A percentile compares a stretch with the other conserved stretches of the same genome.
Evolutionary conservation across 2,113 vertebrate species (phyloP).

Genomic region (Cromileptes altivelis): DNA sequence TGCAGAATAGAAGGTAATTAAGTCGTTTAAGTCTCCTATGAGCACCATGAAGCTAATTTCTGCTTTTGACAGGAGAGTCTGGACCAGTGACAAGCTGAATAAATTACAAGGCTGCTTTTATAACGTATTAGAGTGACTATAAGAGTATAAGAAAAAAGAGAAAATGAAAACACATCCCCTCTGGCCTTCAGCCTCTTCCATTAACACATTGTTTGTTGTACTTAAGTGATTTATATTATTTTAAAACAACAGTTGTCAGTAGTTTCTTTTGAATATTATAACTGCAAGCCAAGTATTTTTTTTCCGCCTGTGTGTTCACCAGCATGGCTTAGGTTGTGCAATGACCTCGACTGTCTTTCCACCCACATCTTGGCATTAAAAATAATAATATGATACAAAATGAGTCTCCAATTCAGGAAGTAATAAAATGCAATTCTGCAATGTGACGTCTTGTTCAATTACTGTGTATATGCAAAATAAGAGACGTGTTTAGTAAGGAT

Average conservation of each 20-base stretch:
- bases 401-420: background rate
- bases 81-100: constrained; percentile 5
- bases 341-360: constrained; percentile 19
- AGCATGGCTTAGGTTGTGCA: background rate
- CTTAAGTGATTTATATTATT: background rate
- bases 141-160: background rate
- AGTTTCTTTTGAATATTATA: background rate
- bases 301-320: background rate
- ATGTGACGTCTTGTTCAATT: background rate
- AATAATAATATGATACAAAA: constrained; percentile 25
- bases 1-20: constrained; percentile 39
- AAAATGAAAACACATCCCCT: background rate
- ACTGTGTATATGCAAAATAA: background rate
- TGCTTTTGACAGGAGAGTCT: background rate
- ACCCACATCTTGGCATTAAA: constrained; percentile 37
- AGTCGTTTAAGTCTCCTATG: constrained; percentile 4
- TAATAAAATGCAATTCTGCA: background rate
- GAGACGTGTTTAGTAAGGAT: background rate
- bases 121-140: background rate
- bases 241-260: background rate
- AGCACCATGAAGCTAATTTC: background rate
- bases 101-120: background rate
- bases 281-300: background rate
- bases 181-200: background rate
- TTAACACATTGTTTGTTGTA: background rate